Evolutionary conservation across 2,113 vertebrate genomes (phyloP).

Genomic region (Gopherus evgoodei): DNA sequence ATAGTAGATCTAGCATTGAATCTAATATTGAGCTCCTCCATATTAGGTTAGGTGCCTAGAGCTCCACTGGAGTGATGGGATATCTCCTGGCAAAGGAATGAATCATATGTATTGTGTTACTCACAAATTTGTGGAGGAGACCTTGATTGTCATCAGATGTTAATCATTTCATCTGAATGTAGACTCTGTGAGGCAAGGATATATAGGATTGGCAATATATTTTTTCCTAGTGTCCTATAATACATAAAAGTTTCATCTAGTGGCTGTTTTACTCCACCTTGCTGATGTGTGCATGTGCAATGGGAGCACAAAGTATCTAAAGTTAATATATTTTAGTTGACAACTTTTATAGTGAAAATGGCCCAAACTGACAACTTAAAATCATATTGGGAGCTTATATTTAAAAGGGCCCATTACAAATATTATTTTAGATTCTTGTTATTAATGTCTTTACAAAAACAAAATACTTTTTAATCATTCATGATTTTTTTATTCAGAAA

Average conservation of each 20-base stretch:
- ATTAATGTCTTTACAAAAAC: no score
- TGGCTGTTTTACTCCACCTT: background rate
- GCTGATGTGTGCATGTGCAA: rapidly evolving
- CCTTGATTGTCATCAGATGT: no score
- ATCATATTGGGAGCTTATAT: background rate
- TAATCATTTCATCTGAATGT: background rate
- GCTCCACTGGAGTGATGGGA: background rate
- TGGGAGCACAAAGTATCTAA: background rate
- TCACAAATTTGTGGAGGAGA: no score
- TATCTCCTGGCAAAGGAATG: no score
- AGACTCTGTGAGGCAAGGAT: background rate
- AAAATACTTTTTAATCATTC: no score
- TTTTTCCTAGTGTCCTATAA: background rate
- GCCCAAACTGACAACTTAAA: background rate
- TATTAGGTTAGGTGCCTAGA: background rate
- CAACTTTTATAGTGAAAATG: background rate
- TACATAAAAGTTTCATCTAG: background rate
- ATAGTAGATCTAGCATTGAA: background rate
- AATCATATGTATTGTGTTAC: no score
- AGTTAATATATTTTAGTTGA: background rate
- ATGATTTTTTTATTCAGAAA: no score
- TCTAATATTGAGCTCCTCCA: background rate
- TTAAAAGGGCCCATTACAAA: background rate
- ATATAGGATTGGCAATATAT: background rate
- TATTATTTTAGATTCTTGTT: background rate